Evolutionary conservation across 2,888 invertebrate genomes (phyloP), one percentile per base, ranked within the genome.

Genomic region (Xestoiulus laeticollis): DNA sequence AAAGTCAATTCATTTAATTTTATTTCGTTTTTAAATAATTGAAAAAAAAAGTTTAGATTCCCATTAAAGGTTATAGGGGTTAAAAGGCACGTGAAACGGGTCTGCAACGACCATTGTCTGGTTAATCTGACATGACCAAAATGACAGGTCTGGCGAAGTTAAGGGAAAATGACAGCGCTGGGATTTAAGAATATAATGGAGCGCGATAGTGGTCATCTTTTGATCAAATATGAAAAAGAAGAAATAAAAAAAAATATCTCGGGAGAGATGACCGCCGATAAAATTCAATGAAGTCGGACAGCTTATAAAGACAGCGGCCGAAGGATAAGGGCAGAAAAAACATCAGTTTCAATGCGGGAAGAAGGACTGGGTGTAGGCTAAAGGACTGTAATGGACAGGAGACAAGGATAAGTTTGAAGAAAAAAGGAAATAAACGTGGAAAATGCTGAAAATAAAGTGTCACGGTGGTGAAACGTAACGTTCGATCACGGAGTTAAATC

Each of bases 211-310:
- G 59, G 59, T 59, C 59, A 59, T 59, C 59, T 59, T 59, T 59
- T 48, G 59, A n/a, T 59, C n/a, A 59, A 59, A 59, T n/a, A n/a
- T 8, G 19, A n/a, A 5, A n/a, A 59, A 19, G 59, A 59, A 59
- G 59, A 59, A 59, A 59, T n/a, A n/a, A 59, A 59, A 48, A n/a
- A 48, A 59, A 48, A 48, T 48, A 48, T 14, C 48, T 48, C 48
- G n/a, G 22, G 43, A 12, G 6, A 19, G 59, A 59, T 59, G 59
- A 59, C 59, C 59, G n/a, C 59, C 59, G n/a, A 59, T 59, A 59
- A 59, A 59, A 59, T 59, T 1, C 59, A 59, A 59, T 59, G 59
- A 59, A 59, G 59, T 59, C 59, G 59, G 59, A 59, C 59, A 59
- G 59, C 59, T n/a, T 59, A n/a, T 59, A 59, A 59, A 5, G 59